Evolutionary conservation across 2,797 vertebrate genomes (phyloP).

Genomic region (Spizella passerina): DNA sequence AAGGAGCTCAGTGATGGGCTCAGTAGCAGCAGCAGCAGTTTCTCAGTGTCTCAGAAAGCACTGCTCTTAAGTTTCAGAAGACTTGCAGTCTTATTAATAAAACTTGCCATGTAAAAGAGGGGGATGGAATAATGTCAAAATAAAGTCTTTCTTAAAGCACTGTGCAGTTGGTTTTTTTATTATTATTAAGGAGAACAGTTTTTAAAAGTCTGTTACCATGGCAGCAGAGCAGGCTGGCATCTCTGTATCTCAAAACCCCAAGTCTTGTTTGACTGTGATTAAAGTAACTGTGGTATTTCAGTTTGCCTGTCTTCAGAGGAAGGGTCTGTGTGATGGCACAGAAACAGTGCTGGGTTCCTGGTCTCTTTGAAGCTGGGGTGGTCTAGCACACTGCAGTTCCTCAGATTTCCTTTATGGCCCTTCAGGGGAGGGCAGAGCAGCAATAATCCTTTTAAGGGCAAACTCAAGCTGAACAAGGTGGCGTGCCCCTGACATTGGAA

Average conservation of each 20-base stretch:
- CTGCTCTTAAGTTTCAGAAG: neutral
- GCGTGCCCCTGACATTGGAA: neutral
- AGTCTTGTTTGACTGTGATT: conserved; percentile 58
- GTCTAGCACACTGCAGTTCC: neutral
- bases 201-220: conserved; percentile 69
- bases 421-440: neutral
- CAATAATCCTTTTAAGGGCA: neutral
- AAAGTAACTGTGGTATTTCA: neutral
- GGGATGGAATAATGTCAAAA: conserved; percentile 65
- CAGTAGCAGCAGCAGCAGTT: neutral
- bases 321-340: neutral
- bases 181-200: conserved; percentile 62
- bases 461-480: neutral
- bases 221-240: conserved; percentile 66
- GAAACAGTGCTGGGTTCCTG: neutral
- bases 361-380: neutral
- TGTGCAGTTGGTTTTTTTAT: neutral
- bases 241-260: conserved; percentile 50
- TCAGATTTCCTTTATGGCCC: neutral
- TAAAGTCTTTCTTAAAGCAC: conserved; percentile 49
- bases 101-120: conserved; percentile 32
- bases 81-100: conserved; percentile 21
- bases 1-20: neutral
- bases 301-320: neutral
- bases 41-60: neutral